These are phyloP conservation scores for Melospiza melodia DNA, from an alignment of 2,113 vertebrate genomes.

Conservation along the genomic window DNA sequence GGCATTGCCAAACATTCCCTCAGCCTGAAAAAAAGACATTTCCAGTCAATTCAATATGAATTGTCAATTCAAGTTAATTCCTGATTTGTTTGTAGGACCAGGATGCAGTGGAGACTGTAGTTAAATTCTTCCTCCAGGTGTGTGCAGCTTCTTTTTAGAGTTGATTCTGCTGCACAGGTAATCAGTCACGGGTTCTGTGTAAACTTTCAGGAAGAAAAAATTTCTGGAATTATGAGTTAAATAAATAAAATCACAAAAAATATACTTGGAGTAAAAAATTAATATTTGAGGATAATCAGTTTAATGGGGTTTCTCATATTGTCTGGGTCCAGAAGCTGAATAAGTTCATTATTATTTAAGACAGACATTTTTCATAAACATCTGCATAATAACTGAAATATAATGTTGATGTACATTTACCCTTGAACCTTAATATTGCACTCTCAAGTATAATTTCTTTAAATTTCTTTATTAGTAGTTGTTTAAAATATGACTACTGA, in stretches of 20 bases:
- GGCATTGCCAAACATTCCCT: not conserved
- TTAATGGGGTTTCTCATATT: not conserved
- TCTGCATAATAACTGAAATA: not conserved
- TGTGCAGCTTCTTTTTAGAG: not conserved
- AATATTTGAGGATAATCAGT: not conserved
- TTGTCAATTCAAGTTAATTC: not conserved
- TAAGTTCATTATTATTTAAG: accelerated
- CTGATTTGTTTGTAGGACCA: accelerated
- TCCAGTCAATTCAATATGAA: not conserved
- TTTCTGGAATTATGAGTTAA: not conserved
- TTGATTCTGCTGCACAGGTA: not conserved
- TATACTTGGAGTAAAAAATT: not conserved
- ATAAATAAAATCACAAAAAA: not conserved
- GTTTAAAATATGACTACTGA: not conserved
- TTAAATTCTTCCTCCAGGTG: not conserved
- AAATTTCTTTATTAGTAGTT: not conserved
- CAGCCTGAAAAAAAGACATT: accelerated
- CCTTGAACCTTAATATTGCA: not conserved
- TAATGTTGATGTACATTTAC: not conserved
- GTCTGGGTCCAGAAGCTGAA: not conserved
- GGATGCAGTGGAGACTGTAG: not conserved
- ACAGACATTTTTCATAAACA: not conserved
- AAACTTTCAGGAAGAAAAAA: not conserved
- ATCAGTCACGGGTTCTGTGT: accelerated
- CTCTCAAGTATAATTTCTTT: accelerated